Percentiles rank a stretch among this genome's conserved stretches.
These are phyloP conservation scores for Myotis findleyi DNA, from an alignment of 2,797 vertebrate genomes.

Conservation along the genomic window DNA sequence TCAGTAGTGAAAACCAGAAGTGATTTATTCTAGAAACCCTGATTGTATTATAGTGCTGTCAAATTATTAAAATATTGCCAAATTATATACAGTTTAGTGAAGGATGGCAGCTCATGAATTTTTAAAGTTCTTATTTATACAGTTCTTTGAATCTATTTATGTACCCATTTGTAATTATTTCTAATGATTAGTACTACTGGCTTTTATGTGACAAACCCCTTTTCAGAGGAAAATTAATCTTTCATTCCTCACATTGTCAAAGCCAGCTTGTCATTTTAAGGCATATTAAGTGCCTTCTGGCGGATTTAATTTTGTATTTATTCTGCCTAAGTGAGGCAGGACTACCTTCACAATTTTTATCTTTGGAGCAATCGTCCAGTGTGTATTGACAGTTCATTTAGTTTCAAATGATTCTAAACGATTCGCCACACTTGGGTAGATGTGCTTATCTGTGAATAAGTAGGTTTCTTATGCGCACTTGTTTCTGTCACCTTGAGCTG, in stretches of 20 bases:
- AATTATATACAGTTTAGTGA: slow-evolving; percentile 64
- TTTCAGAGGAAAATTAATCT: slow-evolving; percentile 42
- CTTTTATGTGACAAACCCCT: background rate
- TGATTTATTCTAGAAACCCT: slow-evolving; percentile 22
- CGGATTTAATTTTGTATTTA: slow-evolving; percentile 50
- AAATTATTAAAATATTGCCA: slow-evolving; percentile 65
- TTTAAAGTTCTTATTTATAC: slow-evolving; percentile 49
- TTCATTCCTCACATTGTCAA: slow-evolving; percentile 1
- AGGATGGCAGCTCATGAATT: slow-evolving; percentile 6
- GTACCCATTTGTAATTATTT: slow-evolving; percentile 47
- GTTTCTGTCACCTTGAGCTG: slow-evolving; percentile 65
- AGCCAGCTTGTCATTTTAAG: slow-evolving; percentile 13
- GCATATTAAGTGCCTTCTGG: background rate
- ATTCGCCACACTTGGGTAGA: slow-evolving; percentile 35
- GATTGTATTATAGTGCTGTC: slow-evolving; percentile 54
- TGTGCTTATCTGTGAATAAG: slow-evolving; percentile 54
- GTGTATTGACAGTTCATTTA: slow-evolving; percentile 44
- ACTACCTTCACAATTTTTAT: slow-evolving; percentile 29
- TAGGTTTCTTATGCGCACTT: background rate
- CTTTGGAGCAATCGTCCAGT: background rate
- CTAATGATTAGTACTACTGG: slow-evolving; percentile 16
- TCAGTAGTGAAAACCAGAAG: slow-evolving; percentile 37
- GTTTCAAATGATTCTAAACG: background rate
- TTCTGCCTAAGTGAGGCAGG: slow-evolving; percentile 32
- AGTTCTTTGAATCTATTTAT: slow-evolving; percentile 52